Evolutionary conservation across 1,140 invertebrate species (phyloP).

Genomic region (Brachionus koreanus): DNA sequence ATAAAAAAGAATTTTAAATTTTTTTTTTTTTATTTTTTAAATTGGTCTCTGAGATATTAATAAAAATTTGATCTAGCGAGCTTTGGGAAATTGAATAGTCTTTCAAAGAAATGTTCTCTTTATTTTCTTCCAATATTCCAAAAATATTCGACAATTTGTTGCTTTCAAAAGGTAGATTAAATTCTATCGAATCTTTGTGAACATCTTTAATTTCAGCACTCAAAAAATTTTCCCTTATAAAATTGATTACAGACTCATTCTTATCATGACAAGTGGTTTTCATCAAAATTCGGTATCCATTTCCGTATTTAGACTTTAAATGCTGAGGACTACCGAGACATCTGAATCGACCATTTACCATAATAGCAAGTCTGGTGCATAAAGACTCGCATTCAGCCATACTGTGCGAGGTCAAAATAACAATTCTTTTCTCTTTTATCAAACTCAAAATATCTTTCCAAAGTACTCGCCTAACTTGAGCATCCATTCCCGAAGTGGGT

Average conservation of each 20-base stretch:
- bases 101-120: slow-evolving; percentile 56
- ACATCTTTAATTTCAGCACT: slow-evolving; percentile 63
- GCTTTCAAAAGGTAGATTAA: slow-evolving; percentile 60
- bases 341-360: slow-evolving; percentile 61
- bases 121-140: slow-evolving; percentile 53
- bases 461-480: slow-evolving; percentile 53
- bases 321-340: slow-evolving; percentile 61
- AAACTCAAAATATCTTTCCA: slow-evolving; percentile 55
- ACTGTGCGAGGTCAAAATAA: slow-evolving; percentile 48
- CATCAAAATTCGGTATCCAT: slow-evolving; percentile 60
- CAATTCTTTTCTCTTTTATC: slow-evolving; percentile 4
- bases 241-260: slow-evolving; percentile 49
- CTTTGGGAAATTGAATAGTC: slow-evolving; percentile 62
- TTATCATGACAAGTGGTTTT: background rate
- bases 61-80: slow-evolving; percentile 61
- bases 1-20: background rate
- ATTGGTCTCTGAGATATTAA: slow-evolving; percentile 9
- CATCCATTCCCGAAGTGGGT: slow-evolving; percentile 60
- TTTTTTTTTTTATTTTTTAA: background rate
- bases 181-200: slow-evolving; percentile 71
- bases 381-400: slow-evolving; percentile 63
- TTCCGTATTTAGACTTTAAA: slow-evolving; percentile 58
- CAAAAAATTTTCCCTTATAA: slow-evolving; percentile 51
- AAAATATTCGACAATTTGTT: slow-evolving; percentile 52
- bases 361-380: slow-evolving; percentile 60